phyloP scores from a whole-genome alignment of 1,140 invertebrate species.

The Nasonia vitripennis region DNA sequence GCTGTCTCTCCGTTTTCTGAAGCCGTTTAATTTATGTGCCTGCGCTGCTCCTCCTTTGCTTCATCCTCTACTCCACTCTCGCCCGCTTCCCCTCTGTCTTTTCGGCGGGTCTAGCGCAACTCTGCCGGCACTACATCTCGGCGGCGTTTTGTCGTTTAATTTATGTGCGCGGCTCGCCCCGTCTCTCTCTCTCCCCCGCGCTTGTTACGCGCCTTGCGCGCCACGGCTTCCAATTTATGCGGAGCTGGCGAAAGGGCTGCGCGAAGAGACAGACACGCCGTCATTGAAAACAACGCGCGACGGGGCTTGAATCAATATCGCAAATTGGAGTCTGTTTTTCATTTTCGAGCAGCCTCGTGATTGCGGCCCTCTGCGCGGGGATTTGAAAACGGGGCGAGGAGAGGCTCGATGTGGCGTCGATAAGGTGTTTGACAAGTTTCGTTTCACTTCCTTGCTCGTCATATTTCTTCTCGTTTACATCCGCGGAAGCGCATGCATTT shows the following conservation, averaged over 20 bases:
- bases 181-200: background rate
- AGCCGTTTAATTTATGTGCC: conserved; percentile 48
- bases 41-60: background rate
- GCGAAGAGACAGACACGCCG: background rate
- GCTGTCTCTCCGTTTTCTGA: conserved; percentile 11
- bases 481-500: background rate
- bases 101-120: background rate
- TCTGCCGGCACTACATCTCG: conserved; percentile 16
- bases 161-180: conserved; percentile 38
- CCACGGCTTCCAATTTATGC: conserved; percentile 34
- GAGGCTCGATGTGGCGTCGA: too few relatives aligned
- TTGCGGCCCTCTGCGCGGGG: too few relatives aligned
- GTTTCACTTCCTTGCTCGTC: too few relatives aligned
- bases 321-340: conserved; percentile 22
- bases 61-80: background rate
- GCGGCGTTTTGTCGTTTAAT: conserved; percentile 44
- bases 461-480: background rate
- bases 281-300: conserved; percentile 34
- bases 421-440: too few relatives aligned
- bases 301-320: conserved; percentile 28
- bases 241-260: background rate
- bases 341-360: background rate
- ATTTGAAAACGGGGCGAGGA: too few relatives aligned
- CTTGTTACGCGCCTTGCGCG: conserved; percentile 16
- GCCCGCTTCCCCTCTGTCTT: background rate